Evolutionary conservation across 2,113 vertebrate genomes (phyloP).

Genomic region (Lophius piscatorius): DNA sequence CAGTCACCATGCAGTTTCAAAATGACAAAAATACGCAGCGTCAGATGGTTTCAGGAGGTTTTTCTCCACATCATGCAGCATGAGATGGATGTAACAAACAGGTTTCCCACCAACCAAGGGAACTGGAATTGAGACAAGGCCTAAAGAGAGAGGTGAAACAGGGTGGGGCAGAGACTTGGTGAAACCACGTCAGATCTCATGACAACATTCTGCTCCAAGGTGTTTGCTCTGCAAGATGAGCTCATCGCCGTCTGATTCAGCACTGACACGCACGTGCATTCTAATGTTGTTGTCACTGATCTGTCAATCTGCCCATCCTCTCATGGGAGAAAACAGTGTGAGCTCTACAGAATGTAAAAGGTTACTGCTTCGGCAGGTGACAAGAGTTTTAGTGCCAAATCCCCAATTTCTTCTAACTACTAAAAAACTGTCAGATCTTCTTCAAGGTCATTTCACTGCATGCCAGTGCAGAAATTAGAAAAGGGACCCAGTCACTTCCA

Average conservation of each 20-base stretch:
- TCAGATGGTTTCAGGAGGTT: slow-evolving; percentile 54
- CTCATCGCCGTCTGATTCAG: slow-evolving; percentile 66
- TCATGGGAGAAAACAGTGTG: slow-evolving; percentile 44
- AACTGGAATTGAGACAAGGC: slow-evolving; percentile 45
- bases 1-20: slow-evolving; percentile 69
- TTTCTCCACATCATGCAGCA: slow-evolving; percentile 76
- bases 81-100: slow-evolving; percentile 86
- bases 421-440: slow-evolving; percentile 15
- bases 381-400: slow-evolving; percentile 28
- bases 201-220: slow-evolving; percentile 67
- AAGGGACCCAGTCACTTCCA: neutral
- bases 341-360: slow-evolving; percentile 33
- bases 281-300: slow-evolving; percentile 71
- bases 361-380: slow-evolving; percentile 46
- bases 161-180: slow-evolving; percentile 48
- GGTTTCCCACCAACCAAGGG: slow-evolving; percentile 71
- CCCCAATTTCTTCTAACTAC: slow-evolving; percentile 20
- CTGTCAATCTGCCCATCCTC: slow-evolving; percentile 67
- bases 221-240: slow-evolving; percentile 61
- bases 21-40: slow-evolving; percentile 61
- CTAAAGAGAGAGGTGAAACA: slow-evolving; percentile 28
- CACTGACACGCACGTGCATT: slow-evolving; percentile 61
- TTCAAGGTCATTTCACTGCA: slow-evolving; percentile 28
- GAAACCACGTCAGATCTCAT: slow-evolving; percentile 56
- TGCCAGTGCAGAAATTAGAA: slow-evolving; percentile 12